A percentile compares a stretch with the other conserved stretches of the same genome.
Evolutionary conservation across 2,797 vertebrate genomes (phyloP).

Genomic region (Schizopygopsis pylzovi): DNA sequence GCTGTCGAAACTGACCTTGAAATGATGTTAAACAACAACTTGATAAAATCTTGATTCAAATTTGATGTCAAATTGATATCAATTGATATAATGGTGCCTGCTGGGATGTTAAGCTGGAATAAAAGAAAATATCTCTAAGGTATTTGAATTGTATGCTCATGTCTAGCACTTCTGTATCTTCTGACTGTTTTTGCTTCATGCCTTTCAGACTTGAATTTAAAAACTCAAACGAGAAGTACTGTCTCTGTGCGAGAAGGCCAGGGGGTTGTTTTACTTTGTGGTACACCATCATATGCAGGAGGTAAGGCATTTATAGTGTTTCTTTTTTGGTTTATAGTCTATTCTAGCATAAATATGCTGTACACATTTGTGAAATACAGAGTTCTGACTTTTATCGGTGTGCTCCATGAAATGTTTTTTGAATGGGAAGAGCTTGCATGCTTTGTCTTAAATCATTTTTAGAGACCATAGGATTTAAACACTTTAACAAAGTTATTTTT

Average conservation of each 20-base stretch:
- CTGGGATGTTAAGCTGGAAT: neutral
- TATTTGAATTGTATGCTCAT: neutral
- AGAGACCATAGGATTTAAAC: neutral
- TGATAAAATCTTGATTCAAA: neutral
- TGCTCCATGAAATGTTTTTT: neutral
- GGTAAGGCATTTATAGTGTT: conserved; percentile 75
- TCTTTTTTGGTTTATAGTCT: neutral
- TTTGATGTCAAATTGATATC: no score
- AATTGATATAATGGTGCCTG: no score
- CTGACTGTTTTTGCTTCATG: conserved; percentile 7
- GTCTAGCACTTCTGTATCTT: neutral
- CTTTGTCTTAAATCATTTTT: neutral
- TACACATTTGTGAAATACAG: neutral
- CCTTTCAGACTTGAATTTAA: conserved; percentile 86
- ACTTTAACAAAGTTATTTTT: neutral
- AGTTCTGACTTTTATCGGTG: neutral
- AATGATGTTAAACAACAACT: no score
- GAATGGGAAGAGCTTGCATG: neutral
- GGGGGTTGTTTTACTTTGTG: conserved; percentile 93
- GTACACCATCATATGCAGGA: conserved; percentile 86
- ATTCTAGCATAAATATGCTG: neutral
- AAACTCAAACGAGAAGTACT: conserved; percentile 85
- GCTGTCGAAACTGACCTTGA: no score
- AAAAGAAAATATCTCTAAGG: neutral
- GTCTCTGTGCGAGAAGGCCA: conserved; percentile 96